Evolutionary conservation across 2,797 vertebrate species (phyloP), one percentile per base, ranked within the genome.

Genomic region (Siniperca undulata): DNA sequence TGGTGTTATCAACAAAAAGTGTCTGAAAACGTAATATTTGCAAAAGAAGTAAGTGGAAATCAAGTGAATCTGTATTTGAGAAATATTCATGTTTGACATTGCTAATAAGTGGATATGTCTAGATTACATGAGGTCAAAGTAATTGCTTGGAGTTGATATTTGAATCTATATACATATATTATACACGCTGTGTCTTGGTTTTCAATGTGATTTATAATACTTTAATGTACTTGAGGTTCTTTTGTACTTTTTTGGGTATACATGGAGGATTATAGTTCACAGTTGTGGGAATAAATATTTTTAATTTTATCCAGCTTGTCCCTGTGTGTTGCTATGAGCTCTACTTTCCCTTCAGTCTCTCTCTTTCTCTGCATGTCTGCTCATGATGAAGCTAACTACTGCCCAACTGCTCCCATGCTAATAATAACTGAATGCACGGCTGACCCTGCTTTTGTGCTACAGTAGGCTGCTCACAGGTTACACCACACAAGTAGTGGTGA

Each of bases 221-320:
- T 96, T 95, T 93, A 93, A 95, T 95, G 94, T 97, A 95, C 81
- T 96, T 94, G 86, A 92, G 87, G 89, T 93, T 94, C 90, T 97
- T 98, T 97, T 97, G 95, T 97, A 97, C 95, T 96, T 97, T 97
- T 95, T 97, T 97, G 96, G 94, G 95, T 94, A 96, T 94, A 96
- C 95, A 96, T 94, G 88, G 90, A 90, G 90, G 93, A 92, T 94
- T 91, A 95, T 93, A 95, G 95, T 94, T 94, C 82, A 93, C 86
- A 89, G 92, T 96, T 96, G 95, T 97, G 96, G 95, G 96, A 98
- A 98, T 97, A 97, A 98, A 97, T 91, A 93, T 95, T 97, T 90
- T 95, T 95, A 92, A 97, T 97, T 96, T 92, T 92, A 95, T 87
- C 72, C 87, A 80, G 92, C 82, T 91, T 80, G 93, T 94, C 91